Base-by-base conservation (phyloP, 2,888 invertebrate genomes). In the Sarcophaga carnaria region DNA sequence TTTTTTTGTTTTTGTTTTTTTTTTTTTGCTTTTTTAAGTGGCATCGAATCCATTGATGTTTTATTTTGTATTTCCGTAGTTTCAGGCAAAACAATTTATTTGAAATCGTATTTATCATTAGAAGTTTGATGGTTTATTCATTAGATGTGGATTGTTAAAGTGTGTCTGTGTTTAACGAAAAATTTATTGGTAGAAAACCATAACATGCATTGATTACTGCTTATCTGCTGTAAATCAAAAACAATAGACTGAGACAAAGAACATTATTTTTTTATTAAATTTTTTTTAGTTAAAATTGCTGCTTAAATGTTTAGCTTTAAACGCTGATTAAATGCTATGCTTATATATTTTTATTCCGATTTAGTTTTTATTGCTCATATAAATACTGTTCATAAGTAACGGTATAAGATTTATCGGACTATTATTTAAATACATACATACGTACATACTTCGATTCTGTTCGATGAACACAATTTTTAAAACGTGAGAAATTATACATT, bases 31-130 rank as follows among this genome's bases (percentile, higher is more conserved):
- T 4, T 37, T 37, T 37, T 10, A 37, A 37, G 64, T 47, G 63
- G 60, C 27, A 11, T 74, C 70, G 71, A 27, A 70, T 14, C 76
- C 54, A 70, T 14, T 71, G n/a, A 75, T 70, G 25, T 63, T 71
- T 72, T 72, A 47, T 76, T 75, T 37, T 82, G 27, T 76, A 82
- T 82, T 82, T 82, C 82, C 82, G 82, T 76, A 71, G 82, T 82
- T 82, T 64, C 64, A 22, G 82, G 82, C 76, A 37, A 75, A 75
- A 76, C 22, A 54, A 45, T 54, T 54, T 17, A 54, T 71, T 76
- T 70, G 76, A 66, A 47, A 25, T 70, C 22, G 54, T 54, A 25
- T 82, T 82, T 76, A 76, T 82, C 82, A 82, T 76, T 71, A 76
- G 37, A 45, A 63, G 37, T 62, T 76, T 76, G 54, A 64, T 76